phyloP scores from a whole-genome alignment of 2,113 vertebrate genomes.

The Hymenochirus boettgeri region DNA sequence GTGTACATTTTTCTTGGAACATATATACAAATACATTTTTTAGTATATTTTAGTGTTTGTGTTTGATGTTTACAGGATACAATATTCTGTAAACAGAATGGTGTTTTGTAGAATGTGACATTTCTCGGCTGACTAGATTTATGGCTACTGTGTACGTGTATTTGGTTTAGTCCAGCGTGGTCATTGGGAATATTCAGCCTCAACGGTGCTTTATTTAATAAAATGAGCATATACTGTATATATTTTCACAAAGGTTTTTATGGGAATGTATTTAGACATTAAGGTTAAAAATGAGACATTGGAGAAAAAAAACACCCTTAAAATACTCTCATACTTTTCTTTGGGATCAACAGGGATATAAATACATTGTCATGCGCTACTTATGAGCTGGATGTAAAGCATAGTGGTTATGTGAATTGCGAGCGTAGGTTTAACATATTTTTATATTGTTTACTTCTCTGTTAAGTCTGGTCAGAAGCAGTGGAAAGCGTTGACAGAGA shows the following conservation, averaged over 20 bases:
- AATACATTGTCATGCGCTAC: background rate
- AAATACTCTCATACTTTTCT: background rate
- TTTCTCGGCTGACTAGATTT: background rate
- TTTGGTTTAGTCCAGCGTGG: background rate
- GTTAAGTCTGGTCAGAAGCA: constrained; percentile 26
- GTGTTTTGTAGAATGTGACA: background rate
- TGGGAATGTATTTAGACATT: background rate
- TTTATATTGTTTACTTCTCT: constrained; percentile 38
- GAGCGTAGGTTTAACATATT: constrained; percentile 34
- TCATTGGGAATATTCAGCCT: background rate
- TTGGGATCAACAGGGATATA: background rate
- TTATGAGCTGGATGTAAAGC: constrained; percentile 23
- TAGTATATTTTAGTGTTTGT: too few species aligned
- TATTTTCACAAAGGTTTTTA: background rate
- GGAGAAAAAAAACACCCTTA: too few species aligned
- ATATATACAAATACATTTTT: too few species aligned
- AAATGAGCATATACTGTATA: background rate
- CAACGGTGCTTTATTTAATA: background rate
- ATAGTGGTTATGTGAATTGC: constrained; percentile 31
- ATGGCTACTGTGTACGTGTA: background rate
- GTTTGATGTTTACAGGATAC: too few species aligned
- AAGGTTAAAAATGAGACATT: too few species aligned
- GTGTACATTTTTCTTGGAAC: too few species aligned
- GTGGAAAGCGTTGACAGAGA: constrained; percentile 26
- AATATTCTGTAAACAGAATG: background rate